A percentile compares a stretch with the other conserved stretches of the same genome.
These are phyloP conservation scores for Strongylocentrotus purpuratus DNA, from an alignment of 35 echinoderm and acorn worm species.

Conservation along the genomic window DNA sequence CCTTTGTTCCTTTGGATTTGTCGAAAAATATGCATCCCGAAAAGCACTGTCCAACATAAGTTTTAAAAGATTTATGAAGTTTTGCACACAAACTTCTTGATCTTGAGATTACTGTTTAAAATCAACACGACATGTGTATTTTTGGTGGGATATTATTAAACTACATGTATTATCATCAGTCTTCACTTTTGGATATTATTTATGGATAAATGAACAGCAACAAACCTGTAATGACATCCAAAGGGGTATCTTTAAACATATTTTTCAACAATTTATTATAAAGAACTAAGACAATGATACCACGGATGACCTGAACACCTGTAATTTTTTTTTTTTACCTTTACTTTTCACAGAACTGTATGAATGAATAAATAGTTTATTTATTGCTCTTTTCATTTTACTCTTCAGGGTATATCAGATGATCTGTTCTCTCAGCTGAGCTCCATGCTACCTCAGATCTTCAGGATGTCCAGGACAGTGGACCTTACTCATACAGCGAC, in stretches of 20 bases:
- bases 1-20: neutral
- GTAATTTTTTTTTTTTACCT: too few relatives aligned
- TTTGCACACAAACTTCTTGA: too few relatives aligned
- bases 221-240: neutral
- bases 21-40: neutral
- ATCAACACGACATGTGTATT: too few relatives aligned
- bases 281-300: too few relatives aligned
- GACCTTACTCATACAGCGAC: slow-evolving; percentile 65
- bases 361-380: neutral
- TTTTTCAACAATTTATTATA: too few relatives aligned
- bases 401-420: slow-evolving; percentile 90
- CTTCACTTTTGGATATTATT: neutral
- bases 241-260: too few relatives aligned
- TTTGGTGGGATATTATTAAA: too few relatives aligned
- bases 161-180: neutral
- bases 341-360: neutral
- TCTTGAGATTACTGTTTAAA: too few relatives aligned
- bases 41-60: too few relatives aligned
- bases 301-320: neutral
- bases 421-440: slow-evolving; percentile 90
- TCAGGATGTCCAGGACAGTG: slow-evolving; percentile 77
- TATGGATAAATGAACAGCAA: neutral
- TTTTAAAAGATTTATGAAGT: too few relatives aligned
- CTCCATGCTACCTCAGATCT: slow-evolving; percentile 83
- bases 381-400: slow-evolving; percentile 42